Evolutionary conservation across 2,888 invertebrate species (phyloP).

Genomic region (Crossocerus cetratus): DNA sequence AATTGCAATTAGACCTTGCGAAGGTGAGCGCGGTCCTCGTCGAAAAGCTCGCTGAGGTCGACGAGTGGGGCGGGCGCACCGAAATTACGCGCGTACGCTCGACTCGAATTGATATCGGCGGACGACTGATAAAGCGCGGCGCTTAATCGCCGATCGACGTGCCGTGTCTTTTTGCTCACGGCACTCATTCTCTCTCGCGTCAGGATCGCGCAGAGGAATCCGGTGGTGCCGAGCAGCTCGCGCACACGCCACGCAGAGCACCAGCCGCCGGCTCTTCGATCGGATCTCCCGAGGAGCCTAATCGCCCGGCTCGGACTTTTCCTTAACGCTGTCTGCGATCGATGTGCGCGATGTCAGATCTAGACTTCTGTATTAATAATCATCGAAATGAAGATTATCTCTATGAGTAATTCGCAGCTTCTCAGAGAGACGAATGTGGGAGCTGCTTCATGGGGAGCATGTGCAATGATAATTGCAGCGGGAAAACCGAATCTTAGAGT

Average conservation of each 20-base stretch:
- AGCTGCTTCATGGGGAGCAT: no score
- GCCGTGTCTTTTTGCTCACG: constrained; percentile 60
- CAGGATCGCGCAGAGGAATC: constrained; percentile 12
- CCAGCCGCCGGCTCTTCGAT: constrained; percentile 4
- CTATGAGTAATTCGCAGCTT: no score
- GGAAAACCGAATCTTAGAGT: no score
- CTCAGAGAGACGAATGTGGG: no score
- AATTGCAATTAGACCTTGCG: no score
- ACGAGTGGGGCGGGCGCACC: constrained; percentile 24
- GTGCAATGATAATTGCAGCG: no score
- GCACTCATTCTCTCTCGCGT: constrained; percentile 44
- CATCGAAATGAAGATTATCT: no score
- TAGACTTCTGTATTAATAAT: no score
- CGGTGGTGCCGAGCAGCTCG: constrained; percentile 1
- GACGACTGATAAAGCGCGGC: constrained; percentile 58
- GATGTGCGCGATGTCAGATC: no score
- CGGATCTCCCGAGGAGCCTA: constrained; percentile 9
- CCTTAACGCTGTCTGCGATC: background rate
- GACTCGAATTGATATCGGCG: constrained; percentile 48
- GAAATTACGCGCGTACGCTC: constrained; percentile 30
- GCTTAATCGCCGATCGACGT: constrained; percentile 45
- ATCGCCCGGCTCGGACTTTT: background rate
- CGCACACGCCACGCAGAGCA: background rate
- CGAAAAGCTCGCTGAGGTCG: background rate
- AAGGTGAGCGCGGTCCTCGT: background rate